These are phyloP conservation scores for Lasioglossum villosulum DNA, from an alignment of 2,888 invertebrate genomes.

Conservation along the genomic window DNA sequence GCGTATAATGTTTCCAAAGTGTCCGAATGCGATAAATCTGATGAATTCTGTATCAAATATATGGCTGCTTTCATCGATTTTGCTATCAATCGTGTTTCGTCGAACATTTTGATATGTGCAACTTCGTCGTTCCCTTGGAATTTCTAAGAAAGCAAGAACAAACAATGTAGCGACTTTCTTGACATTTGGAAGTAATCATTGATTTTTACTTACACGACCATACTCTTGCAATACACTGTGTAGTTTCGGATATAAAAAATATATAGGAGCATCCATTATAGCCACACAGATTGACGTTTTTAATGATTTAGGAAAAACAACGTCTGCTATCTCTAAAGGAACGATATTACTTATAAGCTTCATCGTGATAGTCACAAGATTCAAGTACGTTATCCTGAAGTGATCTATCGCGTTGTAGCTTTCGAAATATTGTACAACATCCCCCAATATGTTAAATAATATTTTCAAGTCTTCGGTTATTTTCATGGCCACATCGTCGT, in stretches of 20 bases:
- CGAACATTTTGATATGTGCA: slow-evolving; percentile 82
- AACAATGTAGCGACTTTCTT: neutral
- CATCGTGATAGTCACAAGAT: slow-evolving; percentile 83
- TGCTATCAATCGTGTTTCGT: slow-evolving; percentile 83
- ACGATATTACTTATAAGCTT: slow-evolving; percentile 83
- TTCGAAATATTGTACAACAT: slow-evolving; percentile 80
- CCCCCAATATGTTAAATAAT: slow-evolving; percentile 86
- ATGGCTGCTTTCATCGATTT: slow-evolving; percentile 85
- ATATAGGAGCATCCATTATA: slow-evolving; percentile 85
- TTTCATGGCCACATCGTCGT: slow-evolving; percentile 73
- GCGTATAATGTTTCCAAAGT: slow-evolving; percentile 85
- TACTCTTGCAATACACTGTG: slow-evolving; percentile 84
- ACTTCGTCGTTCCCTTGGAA: slow-evolving; percentile 82
- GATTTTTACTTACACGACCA: slow-evolving; percentile 82
- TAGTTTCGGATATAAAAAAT: slow-evolving; percentile 84
- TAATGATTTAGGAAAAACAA: slow-evolving; percentile 84
- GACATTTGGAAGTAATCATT: neutral
- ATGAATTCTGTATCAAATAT: slow-evolving; percentile 71
- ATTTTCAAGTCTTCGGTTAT: slow-evolving; percentile 76
- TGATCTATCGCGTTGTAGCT: slow-evolving; percentile 76
- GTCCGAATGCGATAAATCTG: slow-evolving; percentile 75
- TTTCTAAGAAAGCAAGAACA: slow-evolving; percentile 77
- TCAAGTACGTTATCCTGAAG: slow-evolving; percentile 84
- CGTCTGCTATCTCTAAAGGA: slow-evolving; percentile 83
- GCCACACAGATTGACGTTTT: slow-evolving; percentile 83